Evolutionary conservation across 2,888 invertebrate genomes (phyloP).

Genomic region (Scaptomyza cyrtandrae): DNA sequence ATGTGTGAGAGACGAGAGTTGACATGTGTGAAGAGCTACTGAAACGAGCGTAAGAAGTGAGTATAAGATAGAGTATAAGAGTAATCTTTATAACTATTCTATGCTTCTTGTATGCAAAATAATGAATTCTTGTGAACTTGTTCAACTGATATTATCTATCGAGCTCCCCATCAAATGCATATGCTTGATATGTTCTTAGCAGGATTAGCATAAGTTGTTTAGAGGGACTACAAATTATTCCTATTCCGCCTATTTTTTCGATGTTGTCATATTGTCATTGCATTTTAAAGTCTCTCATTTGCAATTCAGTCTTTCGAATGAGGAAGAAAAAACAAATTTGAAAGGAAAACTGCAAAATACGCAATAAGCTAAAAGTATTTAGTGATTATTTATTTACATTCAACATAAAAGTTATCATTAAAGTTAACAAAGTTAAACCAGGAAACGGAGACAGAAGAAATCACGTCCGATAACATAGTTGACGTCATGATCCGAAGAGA

Average conservation of each 20-base stretch:
- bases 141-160: neutral
- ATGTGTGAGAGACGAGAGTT: slow-evolving; percentile 56
- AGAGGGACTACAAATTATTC: slow-evolving; percentile 14
- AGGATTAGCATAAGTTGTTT: slow-evolving; percentile 3
- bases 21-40: slow-evolving; percentile 57
- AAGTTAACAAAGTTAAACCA: too few relatives aligned
- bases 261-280: neutral
- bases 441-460: too few relatives aligned
- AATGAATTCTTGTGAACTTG: neutral
- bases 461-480: too few relatives aligned
- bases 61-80: neutral
- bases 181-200: neutral
- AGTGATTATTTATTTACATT: too few relatives aligned
- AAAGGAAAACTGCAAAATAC: neutral
- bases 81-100: neutral
- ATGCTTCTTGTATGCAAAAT: neutral
- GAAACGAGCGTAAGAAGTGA: neutral
- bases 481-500: too few relatives aligned
- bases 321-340: neutral
- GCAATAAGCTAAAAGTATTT: too few relatives aligned
- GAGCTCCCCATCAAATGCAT: neutral
- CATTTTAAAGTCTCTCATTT: slow-evolving; percentile 15
- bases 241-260: neutral
- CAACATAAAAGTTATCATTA: too few relatives aligned
- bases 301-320: neutral